These are phyloP conservation scores for Acronicta aceris DNA, from an alignment of 2,888 invertebrate species.

Conservation along the genomic window DNA sequence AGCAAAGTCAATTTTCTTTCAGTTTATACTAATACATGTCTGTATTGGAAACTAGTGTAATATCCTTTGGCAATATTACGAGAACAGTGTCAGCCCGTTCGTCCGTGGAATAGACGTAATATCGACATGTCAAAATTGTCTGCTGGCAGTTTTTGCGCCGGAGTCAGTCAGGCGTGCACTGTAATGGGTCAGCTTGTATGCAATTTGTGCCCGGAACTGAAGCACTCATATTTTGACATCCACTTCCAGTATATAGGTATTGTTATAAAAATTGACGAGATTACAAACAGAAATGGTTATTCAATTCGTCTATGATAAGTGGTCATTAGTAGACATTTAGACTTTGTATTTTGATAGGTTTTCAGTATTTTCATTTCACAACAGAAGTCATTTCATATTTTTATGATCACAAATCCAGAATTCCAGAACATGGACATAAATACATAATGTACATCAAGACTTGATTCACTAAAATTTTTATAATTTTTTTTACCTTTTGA, in stretches of 20 bases:
- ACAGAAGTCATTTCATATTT: no score
- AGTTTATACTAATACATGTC: slow-evolving; percentile 5
- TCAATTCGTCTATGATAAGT: background rate
- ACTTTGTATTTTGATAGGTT: no score
- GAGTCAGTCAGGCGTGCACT: slow-evolving; percentile 39
- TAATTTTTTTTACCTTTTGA: no score
- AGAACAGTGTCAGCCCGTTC: slow-evolving; percentile 32
- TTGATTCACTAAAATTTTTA: no score
- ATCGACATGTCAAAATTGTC: slow-evolving; percentile 54
- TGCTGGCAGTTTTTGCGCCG: slow-evolving; percentile 40
- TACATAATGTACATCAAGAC: no score
- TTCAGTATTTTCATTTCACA: no score
- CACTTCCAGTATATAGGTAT: slow-evolving; percentile 30
- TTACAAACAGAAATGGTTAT: background rate
- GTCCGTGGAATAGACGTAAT: slow-evolving; percentile 51
- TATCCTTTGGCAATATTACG: slow-evolving; percentile 40
- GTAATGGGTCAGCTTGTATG: slow-evolving; percentile 49
- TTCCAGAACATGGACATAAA: background rate
- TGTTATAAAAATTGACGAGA: background rate
- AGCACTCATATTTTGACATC: slow-evolving; percentile 34
- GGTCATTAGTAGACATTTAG: background rate
- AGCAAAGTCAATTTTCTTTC: no score
- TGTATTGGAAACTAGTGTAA: slow-evolving; percentile 28
- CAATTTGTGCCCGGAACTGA: slow-evolving; percentile 46
- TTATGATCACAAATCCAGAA: no score